phyloP scores from a whole-genome alignment of 2,888 invertebrate species.

The Onchidella celtica region DNA sequence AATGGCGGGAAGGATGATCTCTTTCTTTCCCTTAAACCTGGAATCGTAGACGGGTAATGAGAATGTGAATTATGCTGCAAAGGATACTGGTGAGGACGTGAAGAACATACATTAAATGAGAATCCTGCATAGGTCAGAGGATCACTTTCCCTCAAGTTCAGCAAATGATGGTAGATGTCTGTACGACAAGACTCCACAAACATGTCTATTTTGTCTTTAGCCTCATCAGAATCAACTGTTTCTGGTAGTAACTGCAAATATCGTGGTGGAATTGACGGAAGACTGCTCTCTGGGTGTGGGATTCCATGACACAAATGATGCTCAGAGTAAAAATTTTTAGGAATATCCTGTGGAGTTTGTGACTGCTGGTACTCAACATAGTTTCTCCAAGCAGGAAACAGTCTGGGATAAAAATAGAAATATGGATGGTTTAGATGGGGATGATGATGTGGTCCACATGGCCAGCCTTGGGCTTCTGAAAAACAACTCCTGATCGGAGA shows the following conservation, averaged over 20 bases:
- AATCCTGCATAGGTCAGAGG: constrained; percentile 1
- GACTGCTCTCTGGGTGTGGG: not conserved
- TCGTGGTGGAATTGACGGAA: not conserved
- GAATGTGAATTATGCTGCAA: not conserved
- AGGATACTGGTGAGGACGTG: not conserved
- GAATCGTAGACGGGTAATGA: not conserved
- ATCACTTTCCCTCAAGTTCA: not conserved
- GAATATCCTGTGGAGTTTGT: not conserved
- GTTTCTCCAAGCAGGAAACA: not conserved
- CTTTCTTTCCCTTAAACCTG: no score
- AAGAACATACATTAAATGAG: not conserved
- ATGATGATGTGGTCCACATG: no score
- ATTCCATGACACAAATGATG: no score
- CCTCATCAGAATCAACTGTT: not conserved
- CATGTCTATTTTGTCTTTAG: constrained; percentile 8
- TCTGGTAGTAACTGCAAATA: not conserved
- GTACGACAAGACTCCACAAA: constrained; percentile 22
- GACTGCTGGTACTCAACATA: not conserved
- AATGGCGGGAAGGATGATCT: not conserved
- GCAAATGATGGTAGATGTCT: constrained; percentile 1
- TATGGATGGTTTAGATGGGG: not conserved
- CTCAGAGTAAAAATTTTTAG: not conserved
- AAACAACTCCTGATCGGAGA: not conserved
- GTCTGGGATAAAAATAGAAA: not conserved
- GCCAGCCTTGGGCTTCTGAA: not conserved